These are phyloP conservation scores for Agrotis exclamationis DNA, from an alignment of 2,888 invertebrate genomes.

Conservation along the genomic window DNA sequence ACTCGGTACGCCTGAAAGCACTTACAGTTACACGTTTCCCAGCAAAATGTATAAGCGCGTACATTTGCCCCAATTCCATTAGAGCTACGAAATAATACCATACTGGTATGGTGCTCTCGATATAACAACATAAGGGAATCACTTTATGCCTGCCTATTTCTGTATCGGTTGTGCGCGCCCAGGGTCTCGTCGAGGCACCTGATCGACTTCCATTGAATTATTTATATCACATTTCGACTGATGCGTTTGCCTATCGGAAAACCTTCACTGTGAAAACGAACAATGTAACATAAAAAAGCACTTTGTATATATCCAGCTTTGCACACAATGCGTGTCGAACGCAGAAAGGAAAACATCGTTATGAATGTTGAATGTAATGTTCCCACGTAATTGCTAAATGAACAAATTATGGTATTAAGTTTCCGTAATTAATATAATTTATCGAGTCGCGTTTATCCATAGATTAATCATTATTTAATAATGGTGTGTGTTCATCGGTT, in stretches of 20 bases:
- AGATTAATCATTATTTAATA: conserved; percentile 43
- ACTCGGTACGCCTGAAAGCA: conserved; percentile 36
- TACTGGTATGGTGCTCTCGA: conserved; percentile 30
- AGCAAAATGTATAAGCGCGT: conserved; percentile 29
- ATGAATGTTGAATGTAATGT: conserved; percentile 38
- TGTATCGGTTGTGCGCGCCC: conserved; percentile 33
- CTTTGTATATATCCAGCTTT: conserved; percentile 62
- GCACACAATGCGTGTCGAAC: conserved; percentile 33
- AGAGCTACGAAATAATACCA: conserved; percentile 51
- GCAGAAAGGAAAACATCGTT: conserved; percentile 37
- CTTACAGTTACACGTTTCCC: conserved; percentile 32
- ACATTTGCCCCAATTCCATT: conserved; percentile 55
- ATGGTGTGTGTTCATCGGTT: conserved; percentile 23
- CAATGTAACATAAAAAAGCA: conserved; percentile 77
- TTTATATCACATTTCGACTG: conserved; percentile 79
- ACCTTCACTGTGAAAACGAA: conserved; percentile 70
- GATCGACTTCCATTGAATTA: conserved; percentile 76
- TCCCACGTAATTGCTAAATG: conserved; percentile 34
- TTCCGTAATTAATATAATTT: conserved; percentile 44
- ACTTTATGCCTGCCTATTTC: conserved; percentile 47
- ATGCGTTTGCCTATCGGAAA: conserved; percentile 78
- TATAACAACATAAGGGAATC: conserved; percentile 41
- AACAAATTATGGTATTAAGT: conserved; percentile 33
- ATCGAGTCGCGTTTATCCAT: conserved; percentile 32
- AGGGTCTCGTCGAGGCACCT: conserved; percentile 54